Evolutionary conservation across 2,797 vertebrate genomes (phyloP), one percentile per base, ranked within the genome.

Genomic region (Macropodus opercularis): DNA sequence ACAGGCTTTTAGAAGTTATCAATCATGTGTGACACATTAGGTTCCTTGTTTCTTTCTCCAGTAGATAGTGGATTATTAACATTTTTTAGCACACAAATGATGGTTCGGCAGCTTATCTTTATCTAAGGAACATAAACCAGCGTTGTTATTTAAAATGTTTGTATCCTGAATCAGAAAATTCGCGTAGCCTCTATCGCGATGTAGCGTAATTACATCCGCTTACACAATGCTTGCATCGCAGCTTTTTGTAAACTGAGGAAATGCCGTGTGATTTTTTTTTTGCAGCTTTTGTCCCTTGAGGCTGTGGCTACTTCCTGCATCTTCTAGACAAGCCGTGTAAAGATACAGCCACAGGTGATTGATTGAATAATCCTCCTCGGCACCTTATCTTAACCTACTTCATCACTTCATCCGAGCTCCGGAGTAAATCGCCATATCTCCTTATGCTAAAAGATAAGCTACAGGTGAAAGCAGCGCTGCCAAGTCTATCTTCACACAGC

Each of bases 301-400:
- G 73, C 51, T 26, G 41, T 40, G 75, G 74, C 78, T 76, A 59
- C 81, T 79, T 81, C 79, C 53, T 82, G 69, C 74, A 68, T 79
- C 73, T 86, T 39, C 63, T 52, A 75, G 79, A 83, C 79, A 75
- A 63, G 52, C 65, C 54, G 70, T 69, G 55, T 79, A 63, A 82
- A 87, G 85, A 87, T 88, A 79, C 60, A 62, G 76, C 70, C 77
- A 74, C 75, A 84, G 55, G 78, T 88, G 87, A 84, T 85, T 87
- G 85, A 90, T 87, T 85, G 79, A 87, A 83, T 86, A 85, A 87
- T 87, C 77, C 77, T 60, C 65, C 21, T 32, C 38, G 40, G 52
- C 62, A n/a, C 55, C 65, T 88, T 91, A 89, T 90, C 86, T 77
- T 67, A 53, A 43, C 49, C 59, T 59, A 57, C 69, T 73, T 81